phyloP scores from a whole-genome alignment of 2,113 vertebrate genomes.

The Bettongia penicillata region DNA sequence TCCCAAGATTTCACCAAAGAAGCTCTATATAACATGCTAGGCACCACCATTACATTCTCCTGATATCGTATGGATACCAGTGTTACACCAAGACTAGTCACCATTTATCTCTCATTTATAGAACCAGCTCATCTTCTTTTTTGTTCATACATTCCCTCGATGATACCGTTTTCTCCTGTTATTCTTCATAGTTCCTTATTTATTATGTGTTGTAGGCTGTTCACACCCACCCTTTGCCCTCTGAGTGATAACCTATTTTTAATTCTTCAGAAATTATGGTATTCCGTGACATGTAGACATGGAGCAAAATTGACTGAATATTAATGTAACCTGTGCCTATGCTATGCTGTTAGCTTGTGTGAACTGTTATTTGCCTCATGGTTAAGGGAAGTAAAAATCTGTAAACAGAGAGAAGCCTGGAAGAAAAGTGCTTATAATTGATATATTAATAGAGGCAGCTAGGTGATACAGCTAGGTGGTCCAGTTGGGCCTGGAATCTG shows the following conservation, averaged over 20 bases:
- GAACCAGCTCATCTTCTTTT: neutral
- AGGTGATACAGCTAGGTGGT: neutral
- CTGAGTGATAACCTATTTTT: neutral
- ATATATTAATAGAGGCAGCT: neutral
- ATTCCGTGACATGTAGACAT: neutral
- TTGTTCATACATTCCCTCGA: neutral
- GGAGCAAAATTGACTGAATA: neutral
- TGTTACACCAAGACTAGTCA: neutral
- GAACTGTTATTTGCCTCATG: neutral
- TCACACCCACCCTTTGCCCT: neutral
- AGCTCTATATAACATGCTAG: neutral
- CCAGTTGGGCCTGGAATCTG: neutral
- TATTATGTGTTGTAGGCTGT: neutral
- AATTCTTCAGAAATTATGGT: neutral
- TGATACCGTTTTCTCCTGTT: neutral
- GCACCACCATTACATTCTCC: too few relatives aligned
- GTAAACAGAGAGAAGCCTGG: neutral
- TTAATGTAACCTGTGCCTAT: neutral
- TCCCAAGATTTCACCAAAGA: neutral
- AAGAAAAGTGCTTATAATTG: neutral
- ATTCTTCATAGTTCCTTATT: neutral
- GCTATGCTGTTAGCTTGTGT: neutral
- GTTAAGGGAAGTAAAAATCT: neutral
- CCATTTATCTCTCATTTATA: neutral
- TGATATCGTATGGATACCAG: too few relatives aligned